phyloP scores from a whole-genome alignment of 2,888 invertebrate genomes.

The Calliopum simillimum region DNA sequence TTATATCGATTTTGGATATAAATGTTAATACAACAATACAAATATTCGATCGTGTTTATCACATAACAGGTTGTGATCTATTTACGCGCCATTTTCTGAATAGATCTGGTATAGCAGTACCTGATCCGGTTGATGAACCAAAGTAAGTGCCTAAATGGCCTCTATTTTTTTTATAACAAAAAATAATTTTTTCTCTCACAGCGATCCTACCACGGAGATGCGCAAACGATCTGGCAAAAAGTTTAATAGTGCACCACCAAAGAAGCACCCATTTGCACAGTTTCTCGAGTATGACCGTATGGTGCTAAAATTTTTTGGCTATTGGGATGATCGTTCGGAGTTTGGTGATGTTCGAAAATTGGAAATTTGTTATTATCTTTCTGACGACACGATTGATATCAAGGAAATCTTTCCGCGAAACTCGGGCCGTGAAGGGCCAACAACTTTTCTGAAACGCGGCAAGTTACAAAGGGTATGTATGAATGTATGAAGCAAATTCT shows the following conservation, averaged over 20 bases:
- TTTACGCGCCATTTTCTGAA: constrained; percentile 88
- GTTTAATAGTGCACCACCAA: constrained; percentile 60
- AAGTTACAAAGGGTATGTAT: constrained; percentile 80
- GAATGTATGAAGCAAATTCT: not conserved
- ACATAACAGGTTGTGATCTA: constrained; percentile 86
- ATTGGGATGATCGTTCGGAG: constrained; percentile 89
- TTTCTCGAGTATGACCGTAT: constrained; percentile 86
- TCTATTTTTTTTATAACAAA: not conserved
- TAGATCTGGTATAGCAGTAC: constrained; percentile 85
- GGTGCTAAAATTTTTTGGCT: constrained; percentile 81
- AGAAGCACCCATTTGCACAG: constrained; percentile 77
- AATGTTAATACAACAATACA: constrained; percentile 85
- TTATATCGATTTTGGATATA: constrained; percentile 86
- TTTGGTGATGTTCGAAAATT: constrained; percentile 83
- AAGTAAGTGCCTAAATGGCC: constrained; percentile 59
- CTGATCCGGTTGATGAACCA: constrained; percentile 74
- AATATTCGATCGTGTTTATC: constrained; percentile 83
- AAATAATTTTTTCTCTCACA: constrained; percentile 37
- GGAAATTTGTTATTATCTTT: constrained; percentile 85
- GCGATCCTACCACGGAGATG: constrained; percentile 69
- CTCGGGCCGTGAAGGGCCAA: constrained; percentile 78
- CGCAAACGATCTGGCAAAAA: constrained; percentile 62
- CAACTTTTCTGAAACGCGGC: constrained; percentile 79
- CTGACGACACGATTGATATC: constrained; percentile 91
- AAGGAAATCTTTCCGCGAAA: constrained; percentile 78